Evolutionary conservation across 2,113 vertebrate species (phyloP).

Genomic region (Lethenteron reissneri): DNA sequence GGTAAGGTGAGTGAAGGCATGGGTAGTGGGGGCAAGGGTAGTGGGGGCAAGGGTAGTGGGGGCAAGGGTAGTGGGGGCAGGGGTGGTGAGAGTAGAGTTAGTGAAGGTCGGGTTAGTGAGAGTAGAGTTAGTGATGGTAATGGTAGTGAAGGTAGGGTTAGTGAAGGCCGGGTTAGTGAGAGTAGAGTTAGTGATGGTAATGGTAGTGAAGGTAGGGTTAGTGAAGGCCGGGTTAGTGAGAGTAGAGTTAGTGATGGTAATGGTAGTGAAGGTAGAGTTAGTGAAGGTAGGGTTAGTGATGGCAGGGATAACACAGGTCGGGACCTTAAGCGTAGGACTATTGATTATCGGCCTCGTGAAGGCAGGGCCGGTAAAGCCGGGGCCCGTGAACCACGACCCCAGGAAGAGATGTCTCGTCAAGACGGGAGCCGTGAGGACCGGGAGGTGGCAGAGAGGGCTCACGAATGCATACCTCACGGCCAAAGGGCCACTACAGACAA

Average conservation of each 20-base stretch:
- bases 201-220: neutral
- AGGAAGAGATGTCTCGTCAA: neutral
- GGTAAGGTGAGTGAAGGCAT: neutral
- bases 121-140: neutral
- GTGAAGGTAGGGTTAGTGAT: neutral
- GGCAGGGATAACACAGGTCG: neutral
- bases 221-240: neutral
- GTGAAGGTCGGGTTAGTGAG: neutral
- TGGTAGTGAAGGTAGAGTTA: neutral
- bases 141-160: neutral
- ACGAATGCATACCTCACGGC: neutral
- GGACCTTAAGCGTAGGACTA: neutral
- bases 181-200: neutral
- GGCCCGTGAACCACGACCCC: neutral
- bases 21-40: neutral
- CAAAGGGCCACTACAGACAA: neutral
- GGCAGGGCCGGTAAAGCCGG: neutral
- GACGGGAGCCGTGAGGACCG: neutral
- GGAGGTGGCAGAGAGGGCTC: neutral
- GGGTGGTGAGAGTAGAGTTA: neutral
- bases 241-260: neutral
- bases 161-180: neutral
- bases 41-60: neutral
- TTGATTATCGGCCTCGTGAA: neutral
- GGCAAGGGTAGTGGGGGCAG: neutral